A percentile compares a stretch with the other conserved stretches of the same genome.
phyloP scores from a whole-genome alignment of 2,888 invertebrate species.

The Ochlodes sylvanus region DNA sequence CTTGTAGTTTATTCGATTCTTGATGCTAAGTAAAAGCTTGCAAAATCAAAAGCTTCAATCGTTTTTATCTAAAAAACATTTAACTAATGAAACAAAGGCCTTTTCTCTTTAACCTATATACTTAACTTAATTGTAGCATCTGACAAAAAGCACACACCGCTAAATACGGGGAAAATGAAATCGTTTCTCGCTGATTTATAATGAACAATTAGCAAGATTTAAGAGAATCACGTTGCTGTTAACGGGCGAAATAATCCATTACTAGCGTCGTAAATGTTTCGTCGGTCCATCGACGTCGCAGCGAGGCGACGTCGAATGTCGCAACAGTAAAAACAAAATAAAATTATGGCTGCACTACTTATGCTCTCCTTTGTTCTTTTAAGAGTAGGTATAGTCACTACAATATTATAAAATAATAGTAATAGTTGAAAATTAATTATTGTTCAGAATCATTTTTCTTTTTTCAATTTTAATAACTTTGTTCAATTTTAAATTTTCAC shows the following conservation, averaged over 20 bases:
- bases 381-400: not conserved
- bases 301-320: slow-evolving; percentile 43
- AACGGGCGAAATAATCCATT: slow-evolving; percentile 61
- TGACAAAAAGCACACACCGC: slow-evolving; percentile 8
- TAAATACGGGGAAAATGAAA: slow-evolving; percentile 12
- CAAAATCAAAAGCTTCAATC: too few species aligned
- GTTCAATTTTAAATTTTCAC: too few species aligned
- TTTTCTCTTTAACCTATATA: not conserved
- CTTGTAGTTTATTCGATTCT: too few species aligned
- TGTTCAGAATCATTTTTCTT: too few species aligned
- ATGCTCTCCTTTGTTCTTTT: slow-evolving; percentile 11
- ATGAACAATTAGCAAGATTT: slow-evolving; percentile 69
- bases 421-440: too few species aligned
- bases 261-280: slow-evolving; percentile 64
- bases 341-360: slow-evolving; percentile 14
- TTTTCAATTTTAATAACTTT: too few species aligned
- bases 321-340: slow-evolving; percentile 42
- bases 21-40: too few species aligned
- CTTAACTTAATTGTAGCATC: not conserved
- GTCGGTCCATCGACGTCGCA: slow-evolving; percentile 44
- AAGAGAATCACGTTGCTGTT: slow-evolving; percentile 67
- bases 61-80: too few species aligned
- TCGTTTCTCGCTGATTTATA: slow-evolving; percentile 44
- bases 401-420: too few species aligned
- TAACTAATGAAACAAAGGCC: not conserved